Percentiles rank a stretch among this genome's conserved stretches.
These are phyloP conservation scores for Popillia japonica DNA, from an alignment of 1,140 invertebrate species.

Conservation along the genomic window DNA sequence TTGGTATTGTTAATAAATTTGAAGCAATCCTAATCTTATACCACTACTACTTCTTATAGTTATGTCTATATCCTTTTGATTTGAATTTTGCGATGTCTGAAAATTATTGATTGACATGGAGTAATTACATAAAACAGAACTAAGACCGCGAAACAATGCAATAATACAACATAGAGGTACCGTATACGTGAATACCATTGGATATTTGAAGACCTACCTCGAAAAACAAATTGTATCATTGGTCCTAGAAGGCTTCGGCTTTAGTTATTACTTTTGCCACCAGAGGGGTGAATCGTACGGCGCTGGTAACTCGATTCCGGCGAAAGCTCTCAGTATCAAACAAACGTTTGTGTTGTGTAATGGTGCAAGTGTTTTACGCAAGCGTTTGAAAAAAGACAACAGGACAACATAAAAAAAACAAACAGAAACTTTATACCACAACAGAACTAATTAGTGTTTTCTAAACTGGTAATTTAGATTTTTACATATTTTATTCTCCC, in stretches of 20 bases:
- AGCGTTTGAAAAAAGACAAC: constrained; percentile 16
- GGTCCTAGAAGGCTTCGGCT: constrained; percentile 36
- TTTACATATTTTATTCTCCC: not conserved
- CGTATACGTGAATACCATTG: constrained; percentile 32
- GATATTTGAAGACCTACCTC: constrained; percentile 39
- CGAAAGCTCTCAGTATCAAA: constrained; percentile 39
- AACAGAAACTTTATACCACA: constrained; percentile 21
- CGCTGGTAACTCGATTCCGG: constrained; percentile 36
- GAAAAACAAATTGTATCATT: constrained; percentile 38
- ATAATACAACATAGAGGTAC: constrained; percentile 1
- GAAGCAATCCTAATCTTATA: too few relatives aligned
- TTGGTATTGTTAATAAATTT: too few relatives aligned
- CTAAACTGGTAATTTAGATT: constrained; percentile 24
- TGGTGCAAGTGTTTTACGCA: constrained; percentile 28
- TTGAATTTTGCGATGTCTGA: not conserved
- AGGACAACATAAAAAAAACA: constrained; percentile 1
- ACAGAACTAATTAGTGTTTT: constrained; percentile 16
- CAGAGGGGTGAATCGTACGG: constrained; percentile 36
- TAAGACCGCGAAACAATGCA: not conserved
- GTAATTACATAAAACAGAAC: not conserved
- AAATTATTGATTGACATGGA: constrained; percentile 9
- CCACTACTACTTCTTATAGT: too few relatives aligned
- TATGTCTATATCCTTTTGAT: too few relatives aligned
- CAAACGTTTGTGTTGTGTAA: constrained; percentile 36
- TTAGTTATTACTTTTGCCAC: constrained; percentile 37